Evolutionary conservation across 2,113 vertebrate species (phyloP), one percentile per base, ranked within the genome.

Genomic region (Dipodomys ordii): DNA sequence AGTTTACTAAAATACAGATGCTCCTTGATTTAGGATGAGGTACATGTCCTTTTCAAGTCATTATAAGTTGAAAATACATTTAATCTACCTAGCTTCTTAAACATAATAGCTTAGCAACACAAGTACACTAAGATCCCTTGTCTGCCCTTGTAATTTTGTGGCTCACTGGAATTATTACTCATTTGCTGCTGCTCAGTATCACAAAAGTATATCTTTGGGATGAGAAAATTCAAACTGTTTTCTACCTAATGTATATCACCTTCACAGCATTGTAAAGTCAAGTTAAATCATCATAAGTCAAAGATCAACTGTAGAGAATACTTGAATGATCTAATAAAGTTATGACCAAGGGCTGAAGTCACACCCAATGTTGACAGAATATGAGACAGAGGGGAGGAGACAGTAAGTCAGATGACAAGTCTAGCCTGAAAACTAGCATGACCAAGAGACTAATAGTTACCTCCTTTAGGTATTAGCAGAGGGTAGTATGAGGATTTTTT

Each of bases 301-400:
- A 27, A 78, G 22, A 78, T 30, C 28, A 64, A 15, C n/a, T 92
- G 7, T 72, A 86, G 30, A 39, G 73, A 91, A 73, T 83, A 85
- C 27, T 77, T 83, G 88, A 57, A 35, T 91, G 28, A 74, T 69
- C 6, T 73, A 91, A 94, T 93, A 76, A 79, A 91, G 67, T 92
- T 86, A 83, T 83, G 92, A 79, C 46, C 25, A 89, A 88, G 25
- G 60, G 73, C 80, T 88, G 68, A 95, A 94, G 87, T 94, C 83
- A 83, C 76, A 23, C 16, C 83, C 2, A 81, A 19, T 69, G 7
- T 69, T 88, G 25, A 28, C 39, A 95, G 68, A 12, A 49, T 73
- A 78, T 87, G 22, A 27, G 10, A 89, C 10, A 83, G 44, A 92
- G 39, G 19, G 28, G 32, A 92, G 81, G 39, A 90, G n/a, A 91